Conservation (phyloP, 2,113 vertebrate genomes). For the Oenanthe melanoleuca region DNA sequence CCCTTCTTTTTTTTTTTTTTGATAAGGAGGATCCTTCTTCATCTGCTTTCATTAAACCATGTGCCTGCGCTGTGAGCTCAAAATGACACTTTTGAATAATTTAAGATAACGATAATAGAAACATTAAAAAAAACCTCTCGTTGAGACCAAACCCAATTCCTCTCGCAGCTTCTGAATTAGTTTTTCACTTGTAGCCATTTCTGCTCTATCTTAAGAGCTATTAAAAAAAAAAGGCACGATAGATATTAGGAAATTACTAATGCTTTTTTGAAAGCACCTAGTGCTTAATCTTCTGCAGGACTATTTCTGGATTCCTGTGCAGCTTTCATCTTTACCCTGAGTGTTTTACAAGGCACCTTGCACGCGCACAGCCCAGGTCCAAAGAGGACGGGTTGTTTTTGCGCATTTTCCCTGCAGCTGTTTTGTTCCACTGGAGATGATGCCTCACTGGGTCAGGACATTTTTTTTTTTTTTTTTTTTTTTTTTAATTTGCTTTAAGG, state of each 20-base stretch:
- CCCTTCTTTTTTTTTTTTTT: neutral
- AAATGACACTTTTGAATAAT: constrained; percentile 64
- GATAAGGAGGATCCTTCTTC: constrained; percentile 1
- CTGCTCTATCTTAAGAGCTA: constrained; percentile 45
- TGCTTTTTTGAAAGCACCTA: constrained; percentile 22
- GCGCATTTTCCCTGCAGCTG: neutral
- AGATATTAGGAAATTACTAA: constrained; percentile 34
- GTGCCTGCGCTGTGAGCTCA: constrained; percentile 1
- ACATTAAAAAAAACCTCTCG: constrained; percentile 11
- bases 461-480: neutral
- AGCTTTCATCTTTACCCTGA: neutral
- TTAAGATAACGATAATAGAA: constrained; percentile 65
- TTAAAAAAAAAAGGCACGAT: neutral
- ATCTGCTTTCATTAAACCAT: constrained; percentile 20
- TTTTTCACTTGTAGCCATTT: constrained; percentile 45
- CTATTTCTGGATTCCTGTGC: constrained; percentile 39
- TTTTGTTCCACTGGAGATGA: neutral
- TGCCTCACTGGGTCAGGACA: neutral
- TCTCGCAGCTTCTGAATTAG: constrained; percentile 39
- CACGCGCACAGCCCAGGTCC: neutral
- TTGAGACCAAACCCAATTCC: constrained; percentile 11
- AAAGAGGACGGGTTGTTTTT: neutral
- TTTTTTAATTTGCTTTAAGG: neutral
- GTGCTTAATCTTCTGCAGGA: neutral
- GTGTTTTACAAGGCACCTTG: neutral